phyloP scores from a whole-genome alignment of 2,113 vertebrate genomes.

The Vireo altiloquus region DNA sequence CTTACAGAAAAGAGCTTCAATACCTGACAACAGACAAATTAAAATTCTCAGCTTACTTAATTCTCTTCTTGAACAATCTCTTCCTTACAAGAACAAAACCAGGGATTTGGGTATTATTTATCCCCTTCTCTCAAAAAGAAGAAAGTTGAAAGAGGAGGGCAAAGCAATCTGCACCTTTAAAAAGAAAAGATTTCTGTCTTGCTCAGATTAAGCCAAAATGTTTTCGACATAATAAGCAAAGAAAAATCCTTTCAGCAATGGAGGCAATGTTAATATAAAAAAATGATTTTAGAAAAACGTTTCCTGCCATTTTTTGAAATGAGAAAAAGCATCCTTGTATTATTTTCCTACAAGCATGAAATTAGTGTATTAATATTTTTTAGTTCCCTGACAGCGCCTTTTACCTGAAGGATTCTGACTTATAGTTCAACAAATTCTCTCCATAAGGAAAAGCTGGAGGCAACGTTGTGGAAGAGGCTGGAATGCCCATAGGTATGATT shows the following conservation, averaged over 20 bases:
- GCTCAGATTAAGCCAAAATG: neutral
- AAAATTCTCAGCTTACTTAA: neutral
- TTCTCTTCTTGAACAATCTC: neutral
- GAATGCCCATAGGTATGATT: neutral
- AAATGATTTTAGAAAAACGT: neutral
- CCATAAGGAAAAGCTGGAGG: neutral
- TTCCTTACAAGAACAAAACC: neutral
- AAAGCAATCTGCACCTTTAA: neutral
- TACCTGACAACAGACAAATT: neutral
- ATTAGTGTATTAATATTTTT: neutral
- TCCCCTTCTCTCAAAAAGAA: neutral
- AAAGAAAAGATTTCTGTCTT: neutral
- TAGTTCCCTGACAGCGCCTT: neutral
- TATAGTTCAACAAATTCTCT: neutral
- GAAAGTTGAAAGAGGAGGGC: accelerated
- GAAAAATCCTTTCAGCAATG: neutral
- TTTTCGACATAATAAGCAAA: neutral
- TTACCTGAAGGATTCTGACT: neutral
- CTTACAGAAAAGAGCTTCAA: neutral
- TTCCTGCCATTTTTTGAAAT: neutral
- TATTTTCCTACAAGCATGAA: neutral
- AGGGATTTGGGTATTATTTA: neutral
- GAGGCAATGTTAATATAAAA: neutral
- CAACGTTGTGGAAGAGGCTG: neutral
- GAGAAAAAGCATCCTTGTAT: neutral